A percentile compares a stretch with the other conserved stretches of the same genome.
These are phyloP conservation scores for Napeogenes sylphis DNA, from an alignment of 2,888 invertebrate species.

Conservation along the genomic window DNA sequence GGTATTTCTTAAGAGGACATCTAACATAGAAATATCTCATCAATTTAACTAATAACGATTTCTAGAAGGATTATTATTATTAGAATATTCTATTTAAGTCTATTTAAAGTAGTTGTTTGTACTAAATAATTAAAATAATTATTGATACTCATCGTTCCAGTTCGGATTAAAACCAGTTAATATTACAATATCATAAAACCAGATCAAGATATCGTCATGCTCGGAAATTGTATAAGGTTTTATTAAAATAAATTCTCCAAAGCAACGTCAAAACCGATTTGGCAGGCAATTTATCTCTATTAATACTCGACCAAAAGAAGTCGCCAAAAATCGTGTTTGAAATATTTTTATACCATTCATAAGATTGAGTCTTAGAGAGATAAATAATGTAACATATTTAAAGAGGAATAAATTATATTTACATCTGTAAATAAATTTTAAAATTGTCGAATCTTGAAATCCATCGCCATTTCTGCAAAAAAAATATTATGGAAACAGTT, in stretches of 20 bases:
- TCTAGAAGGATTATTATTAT: too few relatives aligned
- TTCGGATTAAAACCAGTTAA: background rate
- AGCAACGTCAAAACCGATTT: constrained; percentile 4
- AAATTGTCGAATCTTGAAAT: too few relatives aligned
- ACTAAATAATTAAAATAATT: too few relatives aligned
- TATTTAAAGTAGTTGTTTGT: too few relatives aligned
- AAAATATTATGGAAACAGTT: too few relatives aligned
- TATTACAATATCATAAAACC: constrained; percentile 1
- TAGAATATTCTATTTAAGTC: too few relatives aligned
- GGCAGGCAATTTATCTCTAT: constrained; percentile 2
- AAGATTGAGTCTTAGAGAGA: background rate
- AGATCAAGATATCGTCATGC: constrained; percentile 36
- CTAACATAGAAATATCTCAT: too few relatives aligned
- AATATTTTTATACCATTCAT: background rate
- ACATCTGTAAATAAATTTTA: too few relatives aligned
- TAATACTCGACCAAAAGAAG: background rate
- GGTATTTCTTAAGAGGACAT: too few relatives aligned
- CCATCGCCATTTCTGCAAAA: too few relatives aligned
- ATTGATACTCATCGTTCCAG: background rate
- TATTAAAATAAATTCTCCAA: constrained; percentile 55
- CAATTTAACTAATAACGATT: too few relatives aligned
- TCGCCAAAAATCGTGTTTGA: background rate
- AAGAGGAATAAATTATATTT: too few relatives aligned
- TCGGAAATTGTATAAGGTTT: constrained; percentile 63
- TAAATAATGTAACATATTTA: background rate